Conservation (phyloP, 2,113 vertebrate species). For the Pitta sordida region DNA sequence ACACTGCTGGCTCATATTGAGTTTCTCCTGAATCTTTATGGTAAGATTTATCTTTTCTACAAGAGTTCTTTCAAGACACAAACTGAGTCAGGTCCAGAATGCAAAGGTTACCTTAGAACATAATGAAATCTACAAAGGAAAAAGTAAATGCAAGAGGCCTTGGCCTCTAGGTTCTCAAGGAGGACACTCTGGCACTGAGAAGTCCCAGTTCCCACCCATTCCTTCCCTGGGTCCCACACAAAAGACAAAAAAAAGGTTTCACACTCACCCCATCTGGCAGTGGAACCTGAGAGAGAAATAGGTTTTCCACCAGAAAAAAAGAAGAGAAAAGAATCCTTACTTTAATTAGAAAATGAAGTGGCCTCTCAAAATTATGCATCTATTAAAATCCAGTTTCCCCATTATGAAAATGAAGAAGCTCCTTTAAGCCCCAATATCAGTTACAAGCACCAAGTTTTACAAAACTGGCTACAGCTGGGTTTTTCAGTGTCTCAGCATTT, state of each 20-base stretch:
- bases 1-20: too few relatives aligned
- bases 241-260: not conserved
- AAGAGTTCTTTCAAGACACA: not conserved
- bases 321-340: not conserved
- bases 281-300: not conserved
- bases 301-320: not conserved
- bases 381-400: not conserved
- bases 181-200: not conserved
- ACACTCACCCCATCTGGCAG: not conserved
- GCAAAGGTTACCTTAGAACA: not conserved
- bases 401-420: not conserved
- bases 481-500: not conserved
- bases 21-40: not conserved
- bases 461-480: not conserved
- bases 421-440: not conserved
- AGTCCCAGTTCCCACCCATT: not conserved
- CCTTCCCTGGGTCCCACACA: too few relatives aligned
- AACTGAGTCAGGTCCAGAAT: not conserved
- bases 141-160: not conserved
- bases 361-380: not conserved
- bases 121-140: not conserved
- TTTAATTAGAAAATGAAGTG: not conserved
- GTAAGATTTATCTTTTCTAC: not conserved
- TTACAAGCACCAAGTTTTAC: not conserved
- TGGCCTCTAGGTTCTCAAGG: not conserved